Evolutionary conservation across 2,797 vertebrate species (phyloP).

Genomic region (Ambastaia sidthimunki): DNA sequence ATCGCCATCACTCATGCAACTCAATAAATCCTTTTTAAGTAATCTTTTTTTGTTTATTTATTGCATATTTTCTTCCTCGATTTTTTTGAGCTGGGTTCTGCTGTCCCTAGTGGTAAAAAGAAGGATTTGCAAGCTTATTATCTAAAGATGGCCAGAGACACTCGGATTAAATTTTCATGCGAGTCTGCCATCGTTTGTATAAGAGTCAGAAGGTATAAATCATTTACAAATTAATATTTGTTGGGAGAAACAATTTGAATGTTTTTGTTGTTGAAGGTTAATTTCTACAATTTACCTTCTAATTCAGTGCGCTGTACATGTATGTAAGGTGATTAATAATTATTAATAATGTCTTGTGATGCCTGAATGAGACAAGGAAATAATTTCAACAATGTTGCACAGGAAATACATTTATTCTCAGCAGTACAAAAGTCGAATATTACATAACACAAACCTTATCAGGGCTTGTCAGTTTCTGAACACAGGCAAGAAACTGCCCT

Average conservation of each 20-base stretch:
- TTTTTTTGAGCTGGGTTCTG: not conserved
- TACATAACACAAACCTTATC: slow-evolving; percentile 10
- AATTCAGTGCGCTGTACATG: too few relatives aligned
- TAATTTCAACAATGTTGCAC: slow-evolving; percentile 18
- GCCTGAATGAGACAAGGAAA: not conserved
- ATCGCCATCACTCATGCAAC: slow-evolving; percentile 56
- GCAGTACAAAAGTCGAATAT: slow-evolving; percentile 42
- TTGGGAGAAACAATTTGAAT: not conserved
- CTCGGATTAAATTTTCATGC: too few relatives aligned
- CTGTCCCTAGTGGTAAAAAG: slow-evolving; percentile 9
- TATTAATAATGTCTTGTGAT: not conserved
- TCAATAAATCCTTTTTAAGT: slow-evolving; percentile 62
- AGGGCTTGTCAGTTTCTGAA: not conserved
- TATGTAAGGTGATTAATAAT: not conserved
- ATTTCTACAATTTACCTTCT: not conserved
- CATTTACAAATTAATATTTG: not conserved
- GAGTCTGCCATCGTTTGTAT: too few relatives aligned
- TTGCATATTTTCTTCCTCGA: not conserved
- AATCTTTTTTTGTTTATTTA: slow-evolving; percentile 33
- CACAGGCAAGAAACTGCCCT: slow-evolving; percentile 7
- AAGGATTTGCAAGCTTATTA: not conserved
- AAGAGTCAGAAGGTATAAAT: too few relatives aligned
- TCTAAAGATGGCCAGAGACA: too few relatives aligned
- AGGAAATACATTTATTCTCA: slow-evolving; percentile 27
- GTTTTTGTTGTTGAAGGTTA: too few relatives aligned